Base-by-base conservation (phyloP, 2,888 invertebrate species). In the Pseudococcus viburni region DNA sequence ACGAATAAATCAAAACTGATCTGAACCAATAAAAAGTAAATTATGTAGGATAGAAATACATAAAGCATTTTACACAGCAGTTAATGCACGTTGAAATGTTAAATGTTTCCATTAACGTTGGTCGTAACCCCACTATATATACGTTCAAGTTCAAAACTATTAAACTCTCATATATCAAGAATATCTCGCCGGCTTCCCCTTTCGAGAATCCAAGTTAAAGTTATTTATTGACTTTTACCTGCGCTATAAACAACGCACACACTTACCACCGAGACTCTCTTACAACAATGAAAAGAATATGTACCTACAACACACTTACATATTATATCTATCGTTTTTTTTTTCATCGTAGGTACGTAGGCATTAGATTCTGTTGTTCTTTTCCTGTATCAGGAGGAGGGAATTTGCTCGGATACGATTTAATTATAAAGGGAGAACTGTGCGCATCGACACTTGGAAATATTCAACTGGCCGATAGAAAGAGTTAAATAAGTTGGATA, bases 101-200 rank as follows among this genome's bases (percentile, higher is more conserved):
- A 83, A 83, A 83, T 83, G 80, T 83, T 83, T 83, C 80, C 80
- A 83, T 83, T 83, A 83, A 83, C 80, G 80, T 17, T 51, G n/a
- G 17, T 33, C 26, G 26, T 85, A 85, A 55, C 59, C 51, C 59
- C 59, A 55, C 59, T 55, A 85, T 85, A 55, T 33, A 55, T n/a
- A 85, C 22, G 55, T 85, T 85, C 55, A 85, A 85, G 55, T 85
- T 55, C 51, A 55, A 15, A 86, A 86, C 86, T 86, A 86, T 86
- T 86, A 86, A 86, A 86, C 86, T 86, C 86, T 73, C 86, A 73
- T 86, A 86, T 86, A 86, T 86, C 86, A 86, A 64, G 73, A 86
- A 86, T 86, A 86, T 86, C 68, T 86, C 64, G 86, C 73, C 73
- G 68, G 86, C 86, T 86, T 86, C 86, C 86, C 86, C 86, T 73